phyloP scores from a whole-genome alignment of 2,888 invertebrate genomes.

The Timema cristinae region DNA sequence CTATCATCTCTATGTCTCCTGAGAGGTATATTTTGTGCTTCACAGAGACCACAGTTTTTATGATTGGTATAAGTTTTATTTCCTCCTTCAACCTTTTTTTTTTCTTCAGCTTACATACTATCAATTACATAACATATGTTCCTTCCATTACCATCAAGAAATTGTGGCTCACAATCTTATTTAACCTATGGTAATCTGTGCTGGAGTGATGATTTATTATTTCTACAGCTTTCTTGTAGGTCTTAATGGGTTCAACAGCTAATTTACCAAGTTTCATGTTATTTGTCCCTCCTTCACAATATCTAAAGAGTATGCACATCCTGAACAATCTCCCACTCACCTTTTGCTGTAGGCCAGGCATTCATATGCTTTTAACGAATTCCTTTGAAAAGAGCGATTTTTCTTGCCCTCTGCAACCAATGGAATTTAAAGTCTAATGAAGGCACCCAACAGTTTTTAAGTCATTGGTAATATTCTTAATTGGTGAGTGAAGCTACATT shows the following conservation, averaged over 20 bases:
- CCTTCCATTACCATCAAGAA: conserved; percentile 7
- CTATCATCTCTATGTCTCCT: conserved; percentile 5
- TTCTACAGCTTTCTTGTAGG: not conserved
- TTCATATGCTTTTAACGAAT: not conserved
- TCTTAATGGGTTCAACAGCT: not conserved
- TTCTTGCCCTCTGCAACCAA: not conserved
- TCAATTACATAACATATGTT: not conserved
- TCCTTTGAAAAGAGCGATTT: conserved; percentile 4
- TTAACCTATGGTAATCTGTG: not conserved
- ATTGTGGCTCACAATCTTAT: not conserved
- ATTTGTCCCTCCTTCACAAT: conserved; percentile 11
- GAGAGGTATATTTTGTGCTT: not conserved
- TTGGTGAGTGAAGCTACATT: conserved; percentile 1
- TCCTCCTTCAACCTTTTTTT: not conserved
- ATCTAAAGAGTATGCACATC: not conserved
- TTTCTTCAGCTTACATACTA: not conserved
- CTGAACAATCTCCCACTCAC: not conserved
- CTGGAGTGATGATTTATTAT: not conserved
- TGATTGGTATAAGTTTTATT: not conserved
- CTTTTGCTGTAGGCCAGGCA: conserved; percentile 6
- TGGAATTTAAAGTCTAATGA: conserved; percentile 2
- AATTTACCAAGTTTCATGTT: conserved; percentile 8
- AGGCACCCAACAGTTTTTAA: conserved; percentile 9
- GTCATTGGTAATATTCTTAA: not conserved
- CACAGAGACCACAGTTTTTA: not conserved